phyloP scores from a whole-genome alignment of 2,797 vertebrate species.

The Thamnophis elegans region DNA sequence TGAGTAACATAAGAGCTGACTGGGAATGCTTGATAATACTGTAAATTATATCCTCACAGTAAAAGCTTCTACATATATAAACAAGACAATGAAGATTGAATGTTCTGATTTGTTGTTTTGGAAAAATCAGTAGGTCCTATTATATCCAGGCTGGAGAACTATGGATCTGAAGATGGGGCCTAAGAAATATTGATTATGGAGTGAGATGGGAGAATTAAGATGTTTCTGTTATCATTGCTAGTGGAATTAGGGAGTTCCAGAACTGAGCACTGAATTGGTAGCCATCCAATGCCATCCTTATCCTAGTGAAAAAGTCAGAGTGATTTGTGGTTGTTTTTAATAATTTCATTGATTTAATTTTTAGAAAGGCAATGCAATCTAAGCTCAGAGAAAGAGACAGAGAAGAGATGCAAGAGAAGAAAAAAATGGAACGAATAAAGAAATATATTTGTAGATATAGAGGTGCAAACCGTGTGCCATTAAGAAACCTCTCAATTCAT shows the following conservation, averaged over 20 bases:
- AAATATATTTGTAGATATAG: neutral
- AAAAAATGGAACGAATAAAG: neutral
- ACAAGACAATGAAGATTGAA: neutral
- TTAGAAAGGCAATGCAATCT: neutral
- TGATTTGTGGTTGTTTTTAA: neutral
- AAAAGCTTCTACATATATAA: neutral
- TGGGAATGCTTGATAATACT: neutral
- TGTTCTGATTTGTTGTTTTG: neutral
- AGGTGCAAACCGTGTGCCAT: neutral
- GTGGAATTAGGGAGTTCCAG: neutral
- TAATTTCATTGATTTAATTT: neutral
- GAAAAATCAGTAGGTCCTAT: neutral
- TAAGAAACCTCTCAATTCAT: neutral
- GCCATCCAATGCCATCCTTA: neutral
- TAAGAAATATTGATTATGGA: neutral
- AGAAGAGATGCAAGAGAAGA: neutral
- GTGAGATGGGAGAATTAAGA: neutral
- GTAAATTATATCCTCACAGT: neutral
- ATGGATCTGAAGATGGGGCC: neutral
- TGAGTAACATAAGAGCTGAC: neutral
- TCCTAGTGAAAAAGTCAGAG: neutral
- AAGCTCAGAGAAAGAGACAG: neutral
- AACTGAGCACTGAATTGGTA: neutral
- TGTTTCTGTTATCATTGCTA: neutral
- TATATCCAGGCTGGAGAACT: neutral